Evolutionary conservation across 2,113 vertebrate genomes (phyloP).

Genomic region (Vulpes vulpes): DNA sequence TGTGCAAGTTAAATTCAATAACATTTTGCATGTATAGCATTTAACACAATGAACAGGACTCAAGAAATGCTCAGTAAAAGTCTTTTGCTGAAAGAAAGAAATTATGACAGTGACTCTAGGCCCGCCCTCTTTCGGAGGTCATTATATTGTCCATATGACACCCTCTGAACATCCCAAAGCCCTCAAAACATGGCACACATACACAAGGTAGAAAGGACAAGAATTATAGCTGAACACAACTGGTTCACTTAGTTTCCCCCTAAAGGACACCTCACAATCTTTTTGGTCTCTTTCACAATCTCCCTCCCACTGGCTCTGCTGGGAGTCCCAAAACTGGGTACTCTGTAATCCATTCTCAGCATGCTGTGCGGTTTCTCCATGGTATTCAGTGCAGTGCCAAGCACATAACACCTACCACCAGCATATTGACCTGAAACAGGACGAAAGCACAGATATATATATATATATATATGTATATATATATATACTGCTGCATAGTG

Average conservation of each 20-base stretch:
- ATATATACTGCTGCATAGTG: accelerated
- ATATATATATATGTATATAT: too few species aligned
- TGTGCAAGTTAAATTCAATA: background rate
- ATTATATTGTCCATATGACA: too few species aligned
- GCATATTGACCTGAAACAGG: accelerated
- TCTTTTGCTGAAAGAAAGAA: background rate
- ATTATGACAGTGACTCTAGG: background rate
- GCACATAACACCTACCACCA: accelerated
- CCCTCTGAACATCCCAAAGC: background rate
- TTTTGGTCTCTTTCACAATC: background rate
- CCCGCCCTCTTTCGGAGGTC: background rate
- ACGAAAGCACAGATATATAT: too few species aligned
- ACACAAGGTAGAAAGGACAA: background rate
- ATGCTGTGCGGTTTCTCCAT: accelerated
- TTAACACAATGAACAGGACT: background rate
- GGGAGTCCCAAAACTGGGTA: background rate
- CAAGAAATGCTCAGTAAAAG: background rate
- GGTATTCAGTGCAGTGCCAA: background rate
- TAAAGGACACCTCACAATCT: background rate
- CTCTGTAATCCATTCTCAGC: background rate
- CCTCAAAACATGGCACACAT: background rate
- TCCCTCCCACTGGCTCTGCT: background rate
- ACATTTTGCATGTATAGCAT: background rate
- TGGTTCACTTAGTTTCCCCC: background rate
- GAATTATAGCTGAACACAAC: background rate